Evolutionary conservation across 1,140 invertebrate genomes (phyloP), one percentile per base, ranked within the genome.

Genomic region (Drosophila bocqueti): DNA sequence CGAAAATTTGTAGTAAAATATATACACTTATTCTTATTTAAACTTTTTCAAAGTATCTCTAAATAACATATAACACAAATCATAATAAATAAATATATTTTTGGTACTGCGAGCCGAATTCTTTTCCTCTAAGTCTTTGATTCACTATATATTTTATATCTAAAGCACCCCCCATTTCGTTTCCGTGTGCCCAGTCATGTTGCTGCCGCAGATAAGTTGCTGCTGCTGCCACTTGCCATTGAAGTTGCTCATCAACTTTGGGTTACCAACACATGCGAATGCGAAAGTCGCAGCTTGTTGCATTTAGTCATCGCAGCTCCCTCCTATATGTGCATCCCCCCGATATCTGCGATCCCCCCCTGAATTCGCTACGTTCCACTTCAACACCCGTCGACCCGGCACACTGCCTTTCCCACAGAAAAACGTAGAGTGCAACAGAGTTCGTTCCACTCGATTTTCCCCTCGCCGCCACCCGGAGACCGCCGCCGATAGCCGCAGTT

Each of bases 161-260:
- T 0, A 4, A 34, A 54, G 0, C 0, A 21, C 0, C 3, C 15
- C 8, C n/a, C 21, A 15, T 36, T 36, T 54, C 15, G 1, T 36
- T 16, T 21, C 29, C 7, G 7, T 54, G 50, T 36, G 13, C 36
- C 52, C 57, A 67, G 71, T 18, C 59, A 66, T 82, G 64, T 63
- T 87, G 79, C 68, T 83, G 79, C 72, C 78, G 82, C 69, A 72
- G 68, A 84, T 84, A 84, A 65, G 76, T 45, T 74, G 62, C 26
- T 65, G 63, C 59, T 64, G 81, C 46, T 72, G 81, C 84, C 84
- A 89, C 84, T 89, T 89, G 84, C 84, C 85, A 73, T 61, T 78
- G 77, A 76, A 87, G 85, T 84, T 79, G 84, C 85, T 90, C 84
- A 87, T 84, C 84, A 89, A 89, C 84, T 87, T 79, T 77, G 57